Conservation (phyloP, 30 jellyfish, hydroid and myxozoan genomes). For the Turritopsis dohrnii region DNA sequence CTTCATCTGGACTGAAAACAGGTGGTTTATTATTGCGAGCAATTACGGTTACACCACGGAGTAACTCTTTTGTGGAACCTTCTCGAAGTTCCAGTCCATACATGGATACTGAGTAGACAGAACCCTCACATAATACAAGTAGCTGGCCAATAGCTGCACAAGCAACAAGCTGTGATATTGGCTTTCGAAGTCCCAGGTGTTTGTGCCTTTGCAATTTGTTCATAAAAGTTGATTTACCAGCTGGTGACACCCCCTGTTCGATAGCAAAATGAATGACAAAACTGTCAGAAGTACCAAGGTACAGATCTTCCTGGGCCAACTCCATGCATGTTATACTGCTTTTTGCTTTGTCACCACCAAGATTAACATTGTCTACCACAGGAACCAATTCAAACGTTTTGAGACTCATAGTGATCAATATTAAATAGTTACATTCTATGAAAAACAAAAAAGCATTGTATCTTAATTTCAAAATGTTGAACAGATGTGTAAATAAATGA, state of each 20-base stretch:
- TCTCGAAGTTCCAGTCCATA: constrained; percentile 81
- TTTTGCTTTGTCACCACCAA: constrained; percentile 70
- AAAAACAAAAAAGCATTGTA: too few species aligned
- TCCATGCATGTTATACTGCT: constrained; percentile 68
- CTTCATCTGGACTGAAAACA: constrained; percentile 74
- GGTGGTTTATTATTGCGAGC: constrained; percentile 85
- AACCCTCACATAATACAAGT: constrained; percentile 86
- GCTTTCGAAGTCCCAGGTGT: constrained; percentile 84
- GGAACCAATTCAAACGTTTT: constrained; percentile 82
- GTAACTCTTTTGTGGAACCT: constrained; percentile 47
- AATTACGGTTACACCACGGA: constrained; percentile 87
- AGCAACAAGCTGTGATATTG: constrained; percentile 53
- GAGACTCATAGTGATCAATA: constrained; percentile 59
- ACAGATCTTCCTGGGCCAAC: constrained; percentile 48
- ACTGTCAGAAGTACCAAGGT: constrained; percentile 84
- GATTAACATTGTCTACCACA: constrained; percentile 67
- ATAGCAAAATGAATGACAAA: constrained; percentile 72
- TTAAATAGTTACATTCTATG: not conserved
- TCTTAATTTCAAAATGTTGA: too few species aligned
- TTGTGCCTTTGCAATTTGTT: constrained; percentile 72
- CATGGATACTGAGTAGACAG: constrained; percentile 75
- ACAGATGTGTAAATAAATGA: too few species aligned
- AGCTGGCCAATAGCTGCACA: constrained; percentile 79
- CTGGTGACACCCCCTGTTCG: constrained; percentile 59
- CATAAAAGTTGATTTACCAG: constrained; percentile 56